Base-by-base conservation (phyloP, 2,113 vertebrate genomes). In the Sebastes schlegelii region DNA sequence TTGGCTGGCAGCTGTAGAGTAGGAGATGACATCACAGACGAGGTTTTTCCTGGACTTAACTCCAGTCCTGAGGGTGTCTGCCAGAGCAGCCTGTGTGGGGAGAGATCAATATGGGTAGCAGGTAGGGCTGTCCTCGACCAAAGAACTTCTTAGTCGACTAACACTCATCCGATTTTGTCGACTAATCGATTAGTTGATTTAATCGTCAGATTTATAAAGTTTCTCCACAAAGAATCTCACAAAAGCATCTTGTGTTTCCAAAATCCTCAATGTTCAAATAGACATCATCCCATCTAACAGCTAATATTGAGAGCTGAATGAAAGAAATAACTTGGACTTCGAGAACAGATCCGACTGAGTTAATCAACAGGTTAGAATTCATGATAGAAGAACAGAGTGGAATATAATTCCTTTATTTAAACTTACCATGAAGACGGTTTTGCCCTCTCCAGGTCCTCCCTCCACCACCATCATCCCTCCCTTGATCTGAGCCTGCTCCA, bases 1-100 rank as follows among this genome's bases (percentile, higher is more conserved):
- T 23, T 95, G 96, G 82, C 95, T 95, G 78, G 97, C 95, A 7
- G 93, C 92, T 1, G 95, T 91, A 19, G 97, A 97, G 88, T 97
- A 97, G 85, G 95, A 96, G 71, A 97, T 94, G 69, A 96, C 95
- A 13, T 95, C 88, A 75, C 82, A 94, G 19, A 23, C 54, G 0
- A 88, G 58, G 19, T 87, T 74, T 70, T 60, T 89, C 61, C 48
- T 90, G 43, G 89, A 82, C 51, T 75, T 90, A 4, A 17, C 64
- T 62, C 92, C 73, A 1, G 85, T 86, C 83, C 85, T 93, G 73
- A 96, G 93, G 19, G 91, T 63, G 10, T 93, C 85, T 14, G 94
- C 92, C 5, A 96, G 82, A 42, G 93, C 94, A 19, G 96, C 95
- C 96, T 96, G 84, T 40, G 61, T 46, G 40, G 21, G 62, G 61